phyloP scores from a whole-genome alignment of 2,888 invertebrate species.

The Polydrusus pterygomalis region DNA sequence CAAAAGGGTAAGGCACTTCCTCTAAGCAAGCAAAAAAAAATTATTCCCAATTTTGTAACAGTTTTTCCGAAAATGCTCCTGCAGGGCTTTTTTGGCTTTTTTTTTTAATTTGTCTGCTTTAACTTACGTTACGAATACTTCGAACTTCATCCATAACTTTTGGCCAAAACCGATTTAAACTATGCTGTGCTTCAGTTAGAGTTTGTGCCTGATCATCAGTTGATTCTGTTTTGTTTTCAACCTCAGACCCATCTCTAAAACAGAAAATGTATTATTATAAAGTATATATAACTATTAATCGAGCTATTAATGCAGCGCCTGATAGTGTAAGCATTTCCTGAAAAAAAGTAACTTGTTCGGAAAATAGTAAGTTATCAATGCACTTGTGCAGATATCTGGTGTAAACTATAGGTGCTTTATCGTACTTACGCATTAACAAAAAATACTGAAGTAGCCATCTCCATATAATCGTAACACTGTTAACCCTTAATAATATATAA shows the following conservation, averaged over 20 bases:
- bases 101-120: not conserved
- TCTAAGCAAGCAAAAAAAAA: no score
- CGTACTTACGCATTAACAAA: constrained; percentile 83
- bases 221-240: constrained; percentile 64
- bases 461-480: not conserved
- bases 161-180: constrained; percentile 88
- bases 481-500: not conserved
- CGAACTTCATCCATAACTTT: constrained; percentile 87
- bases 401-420: not conserved
- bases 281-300: no score
- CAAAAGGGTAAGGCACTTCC: no score
- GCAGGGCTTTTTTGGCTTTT: no score
- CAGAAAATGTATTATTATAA: not conserved
- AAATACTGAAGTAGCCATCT: constrained; percentile 76
- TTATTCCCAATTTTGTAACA: no score
- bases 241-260: constrained; percentile 61
- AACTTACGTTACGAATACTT: constrained; percentile 81
- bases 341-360: no score
- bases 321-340: no score
- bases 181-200: constrained; percentile 80
- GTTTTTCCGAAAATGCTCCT: not conserved
- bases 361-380: no score
- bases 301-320: no score
- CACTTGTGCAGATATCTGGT: no score
- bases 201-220: constrained; percentile 70